A percentile compares a stretch with the other conserved stretches of the same genome.
phyloP scores from a whole-genome alignment of 2,888 invertebrate species.

The Aelia acuminata region DNA sequence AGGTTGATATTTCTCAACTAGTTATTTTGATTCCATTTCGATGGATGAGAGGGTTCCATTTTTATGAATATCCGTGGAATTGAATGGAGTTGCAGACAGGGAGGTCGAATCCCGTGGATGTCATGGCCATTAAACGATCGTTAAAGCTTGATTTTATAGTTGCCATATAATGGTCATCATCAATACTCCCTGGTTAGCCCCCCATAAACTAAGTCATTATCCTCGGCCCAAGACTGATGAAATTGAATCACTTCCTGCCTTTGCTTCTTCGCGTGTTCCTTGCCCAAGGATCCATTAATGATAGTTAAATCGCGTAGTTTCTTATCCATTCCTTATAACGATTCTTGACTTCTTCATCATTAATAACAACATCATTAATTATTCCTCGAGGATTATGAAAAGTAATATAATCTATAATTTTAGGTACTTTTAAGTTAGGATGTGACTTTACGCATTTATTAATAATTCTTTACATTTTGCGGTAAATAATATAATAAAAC shows the following conservation, averaged over 20 bases:
- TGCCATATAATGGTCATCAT: neutral
- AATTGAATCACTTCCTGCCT: neutral
- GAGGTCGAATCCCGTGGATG: neutral
- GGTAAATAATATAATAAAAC: too few relatives aligned
- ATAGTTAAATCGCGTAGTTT: constrained; percentile 9
- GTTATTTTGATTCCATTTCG: neutral
- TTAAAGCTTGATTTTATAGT: constrained; percentile 5
- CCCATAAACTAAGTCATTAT: constrained; percentile 5
- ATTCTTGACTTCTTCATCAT: neutral
- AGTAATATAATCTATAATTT: too few relatives aligned
- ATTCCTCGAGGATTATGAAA: too few relatives aligned
- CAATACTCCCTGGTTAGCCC: neutral
- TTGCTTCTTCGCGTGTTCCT: neutral
- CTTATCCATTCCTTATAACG: neutral
- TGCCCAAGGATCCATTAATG: constrained; percentile 9
- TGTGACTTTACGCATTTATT: too few relatives aligned
- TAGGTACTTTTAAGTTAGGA: too few relatives aligned
- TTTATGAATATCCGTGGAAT: neutral
- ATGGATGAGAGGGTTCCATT: neutral
- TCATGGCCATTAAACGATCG: neutral
- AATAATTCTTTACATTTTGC: too few relatives aligned
- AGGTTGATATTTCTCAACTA: neutral
- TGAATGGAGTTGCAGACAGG: neutral
- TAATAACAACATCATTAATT: too few relatives aligned
- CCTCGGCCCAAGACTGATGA: neutral